These are phyloP conservation scores for Eugnorisma glareosa DNA, from an alignment of 2,888 invertebrate genomes.

Conservation along the genomic window DNA sequence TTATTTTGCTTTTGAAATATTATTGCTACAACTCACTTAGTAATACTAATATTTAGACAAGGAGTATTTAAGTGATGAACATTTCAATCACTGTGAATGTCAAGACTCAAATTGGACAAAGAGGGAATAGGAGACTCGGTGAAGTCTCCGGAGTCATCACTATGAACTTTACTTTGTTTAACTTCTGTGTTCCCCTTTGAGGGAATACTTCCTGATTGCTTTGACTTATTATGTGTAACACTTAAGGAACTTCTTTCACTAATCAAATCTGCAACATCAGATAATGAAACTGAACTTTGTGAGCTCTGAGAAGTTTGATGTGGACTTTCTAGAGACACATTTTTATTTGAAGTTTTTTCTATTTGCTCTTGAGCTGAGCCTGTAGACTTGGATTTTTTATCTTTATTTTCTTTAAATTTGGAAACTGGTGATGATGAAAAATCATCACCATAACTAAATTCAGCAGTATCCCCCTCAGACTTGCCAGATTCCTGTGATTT, in stretches of 20 bases:
- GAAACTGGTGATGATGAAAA: conserved; percentile 79
- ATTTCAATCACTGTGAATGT: conserved; percentile 85
- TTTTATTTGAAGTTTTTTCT: conserved; percentile 70
- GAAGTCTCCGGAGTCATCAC: conserved; percentile 86
- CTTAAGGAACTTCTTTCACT: conserved; percentile 82
- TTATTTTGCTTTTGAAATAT: conserved; percentile 48
- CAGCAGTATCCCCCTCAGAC: conserved; percentile 79
- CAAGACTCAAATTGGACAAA: conserved; percentile 86
- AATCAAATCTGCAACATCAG: conserved; percentile 86
- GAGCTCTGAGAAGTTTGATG: conserved; percentile 81
- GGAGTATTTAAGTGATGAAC: conserved; percentile 11
- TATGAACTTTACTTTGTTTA: conserved; percentile 73
- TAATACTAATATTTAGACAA: conserved; percentile 33
- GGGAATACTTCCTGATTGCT: conserved; percentile 60
- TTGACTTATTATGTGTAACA: conserved; percentile 70
- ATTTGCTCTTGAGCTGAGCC: conserved; percentile 62
- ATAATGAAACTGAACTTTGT: conserved; percentile 85
- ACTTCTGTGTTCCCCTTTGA: conserved; percentile 69
- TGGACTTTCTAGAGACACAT: conserved; percentile 72
- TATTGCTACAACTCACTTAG: conserved; percentile 53
- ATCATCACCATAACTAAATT: conserved; percentile 85
- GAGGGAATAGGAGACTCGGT: conserved; percentile 87
- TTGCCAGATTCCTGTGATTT: conserved; percentile 72
- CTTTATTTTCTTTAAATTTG: conserved; percentile 70
- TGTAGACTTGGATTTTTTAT: conserved; percentile 58